A percentile compares a stretch with the other conserved stretches of the same genome.
phyloP scores from a whole-genome alignment of 2,797 vertebrate genomes.

The Halcyon chelicuti region DNA sequence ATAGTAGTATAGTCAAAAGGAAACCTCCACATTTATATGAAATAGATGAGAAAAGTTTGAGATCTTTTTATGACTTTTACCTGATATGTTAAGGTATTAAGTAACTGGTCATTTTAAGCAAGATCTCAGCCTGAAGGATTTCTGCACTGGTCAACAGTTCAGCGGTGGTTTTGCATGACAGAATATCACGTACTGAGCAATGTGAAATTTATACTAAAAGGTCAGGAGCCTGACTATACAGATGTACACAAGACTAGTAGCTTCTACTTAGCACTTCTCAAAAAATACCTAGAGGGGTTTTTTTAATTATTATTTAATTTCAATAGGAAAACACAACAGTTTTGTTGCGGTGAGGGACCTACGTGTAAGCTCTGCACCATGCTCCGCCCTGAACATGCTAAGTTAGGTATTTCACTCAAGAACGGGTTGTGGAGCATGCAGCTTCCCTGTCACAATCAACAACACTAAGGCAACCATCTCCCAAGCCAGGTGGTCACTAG shows the following conservation, averaged over 20 bases:
- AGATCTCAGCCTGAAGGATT: background rate
- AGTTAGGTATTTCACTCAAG: background rate
- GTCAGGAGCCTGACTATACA: background rate
- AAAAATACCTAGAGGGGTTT: background rate
- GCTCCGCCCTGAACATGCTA: background rate
- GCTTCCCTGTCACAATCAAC: background rate
- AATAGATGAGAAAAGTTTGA: fast-evolving
- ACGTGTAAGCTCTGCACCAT: background rate
- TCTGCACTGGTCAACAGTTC: background rate
- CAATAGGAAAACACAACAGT: background rate
- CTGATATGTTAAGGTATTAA: background rate
- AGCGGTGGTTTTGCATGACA: background rate
- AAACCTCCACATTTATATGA: background rate
- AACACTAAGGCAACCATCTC: fast-evolving
- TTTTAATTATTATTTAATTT: background rate
- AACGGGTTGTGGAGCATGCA: background rate
- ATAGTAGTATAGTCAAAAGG: background rate
- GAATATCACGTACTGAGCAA: background rate
- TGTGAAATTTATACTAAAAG: background rate
- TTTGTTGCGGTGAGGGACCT: background rate
- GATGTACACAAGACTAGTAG: background rate
- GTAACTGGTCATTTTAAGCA: background rate
- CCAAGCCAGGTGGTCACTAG: fast-evolving
- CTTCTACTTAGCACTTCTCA: background rate
- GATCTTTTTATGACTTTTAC: background rate